Evolutionary conservation across 2,113 vertebrate species (phyloP).

Genomic region (Pantherophis guttatus): DNA sequence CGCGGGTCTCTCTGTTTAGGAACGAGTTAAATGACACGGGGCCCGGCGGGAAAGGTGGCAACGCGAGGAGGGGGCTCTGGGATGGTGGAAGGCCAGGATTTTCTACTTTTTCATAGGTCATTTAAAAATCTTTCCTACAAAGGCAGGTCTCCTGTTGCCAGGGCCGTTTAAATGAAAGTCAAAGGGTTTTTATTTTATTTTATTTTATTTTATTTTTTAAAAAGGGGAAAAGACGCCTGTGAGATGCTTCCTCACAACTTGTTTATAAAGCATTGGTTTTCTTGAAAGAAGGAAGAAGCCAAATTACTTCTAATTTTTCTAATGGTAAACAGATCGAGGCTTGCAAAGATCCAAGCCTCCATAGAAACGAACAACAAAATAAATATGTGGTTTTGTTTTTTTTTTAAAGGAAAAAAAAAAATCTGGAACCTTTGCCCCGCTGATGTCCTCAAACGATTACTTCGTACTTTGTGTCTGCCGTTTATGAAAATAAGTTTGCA

Average conservation of each 20-base stretch:
- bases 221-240: constrained; percentile 24
- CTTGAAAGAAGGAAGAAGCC: constrained; percentile 51
- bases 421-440: constrained; percentile 72
- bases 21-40: not conserved
- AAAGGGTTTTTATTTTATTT: not conserved
- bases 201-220: not conserved
- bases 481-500: not conserved
- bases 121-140: not conserved
- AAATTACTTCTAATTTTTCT: constrained; percentile 61
- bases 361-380: not conserved
- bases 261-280: constrained; percentile 43
- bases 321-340: constrained; percentile 68
- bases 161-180: constrained; percentile 32
- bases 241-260: constrained; percentile 55
- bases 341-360: not conserved
- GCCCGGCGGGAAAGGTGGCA: not conserved
- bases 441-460: constrained; percentile 64
- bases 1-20: not conserved
- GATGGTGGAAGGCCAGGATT: not conserved
- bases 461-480: constrained; percentile 1
- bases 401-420: not conserved
- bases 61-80: not conserved
- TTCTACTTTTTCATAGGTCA: not conserved
- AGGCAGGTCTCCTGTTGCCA: constrained; percentile 33
- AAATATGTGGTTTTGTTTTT: not conserved